Evolutionary conservation across 35 echinoderm and acorn worm genomes (phyloP).

Genomic region (Heliocidaris tuberculata): DNA sequence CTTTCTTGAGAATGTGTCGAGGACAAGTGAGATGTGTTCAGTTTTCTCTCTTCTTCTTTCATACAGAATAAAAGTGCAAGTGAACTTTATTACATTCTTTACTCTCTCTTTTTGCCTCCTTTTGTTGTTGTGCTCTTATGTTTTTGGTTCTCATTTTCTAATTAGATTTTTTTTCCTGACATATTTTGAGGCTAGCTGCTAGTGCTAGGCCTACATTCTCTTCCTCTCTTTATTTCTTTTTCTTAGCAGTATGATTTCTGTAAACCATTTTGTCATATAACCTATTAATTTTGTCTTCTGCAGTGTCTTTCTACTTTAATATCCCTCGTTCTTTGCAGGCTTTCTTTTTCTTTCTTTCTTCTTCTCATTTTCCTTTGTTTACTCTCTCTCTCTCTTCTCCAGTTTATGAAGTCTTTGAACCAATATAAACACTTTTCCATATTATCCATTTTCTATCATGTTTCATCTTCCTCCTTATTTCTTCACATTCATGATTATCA

Average conservation of each 20-base stretch:
- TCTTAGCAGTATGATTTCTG: not conserved
- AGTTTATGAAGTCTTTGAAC: no score
- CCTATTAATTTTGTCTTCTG: not conserved
- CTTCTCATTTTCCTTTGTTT: not conserved
- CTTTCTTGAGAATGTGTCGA: not conserved
- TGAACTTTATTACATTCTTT: not conserved
- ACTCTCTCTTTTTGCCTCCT: not conserved
- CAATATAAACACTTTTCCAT: no score
- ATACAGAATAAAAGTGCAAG: no score
- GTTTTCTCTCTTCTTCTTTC: no score
- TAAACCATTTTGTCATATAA: not conserved
- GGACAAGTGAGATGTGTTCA: not conserved
- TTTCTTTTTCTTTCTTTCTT: conserved; percentile 21
- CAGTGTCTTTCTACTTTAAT: no score
- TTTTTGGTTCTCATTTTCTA: not conserved
- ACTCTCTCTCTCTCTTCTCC: no score
- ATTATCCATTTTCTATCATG: no score
- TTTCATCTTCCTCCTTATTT: no score
- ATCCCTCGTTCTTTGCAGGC: not conserved
- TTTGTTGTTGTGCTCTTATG: not conserved
- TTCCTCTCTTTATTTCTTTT: not conserved
- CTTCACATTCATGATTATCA: no score
- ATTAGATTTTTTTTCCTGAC: not conserved
- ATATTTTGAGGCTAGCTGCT: not conserved
- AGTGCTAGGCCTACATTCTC: not conserved